These are phyloP conservation scores for Calyptomena viridis DNA, from an alignment of 2,113 vertebrate species.

Conservation along the genomic window DNA sequence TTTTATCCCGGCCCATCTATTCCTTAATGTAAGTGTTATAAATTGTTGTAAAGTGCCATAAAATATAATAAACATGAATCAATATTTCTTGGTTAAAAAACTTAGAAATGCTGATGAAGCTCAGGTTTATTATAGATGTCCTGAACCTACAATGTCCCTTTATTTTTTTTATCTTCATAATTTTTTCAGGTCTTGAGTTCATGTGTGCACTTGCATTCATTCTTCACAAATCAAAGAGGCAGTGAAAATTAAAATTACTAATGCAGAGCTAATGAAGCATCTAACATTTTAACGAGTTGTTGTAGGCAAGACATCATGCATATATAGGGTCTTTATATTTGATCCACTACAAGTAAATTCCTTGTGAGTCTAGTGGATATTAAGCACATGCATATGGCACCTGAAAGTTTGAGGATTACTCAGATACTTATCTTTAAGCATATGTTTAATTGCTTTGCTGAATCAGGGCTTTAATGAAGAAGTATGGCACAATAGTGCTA, in stretches of 20 bases:
- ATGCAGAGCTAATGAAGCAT: constrained; percentile 18
- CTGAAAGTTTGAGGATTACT: not conserved
- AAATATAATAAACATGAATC: constrained; percentile 81
- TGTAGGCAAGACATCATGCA: not conserved
- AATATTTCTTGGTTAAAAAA: constrained; percentile 81
- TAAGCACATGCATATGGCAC: not conserved
- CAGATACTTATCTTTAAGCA: constrained; percentile 12
- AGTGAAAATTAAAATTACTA: constrained; percentile 36
- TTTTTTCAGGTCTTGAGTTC: constrained; percentile 24
- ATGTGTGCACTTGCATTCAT: not conserved
- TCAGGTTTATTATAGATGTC: constrained; percentile 57
- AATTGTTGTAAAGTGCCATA: constrained; percentile 78
- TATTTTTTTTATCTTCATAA: constrained; percentile 32
- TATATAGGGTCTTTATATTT: not conserved
- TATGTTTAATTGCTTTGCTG: constrained; percentile 41
- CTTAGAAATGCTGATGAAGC: constrained; percentile 77
- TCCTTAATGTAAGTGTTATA: constrained; percentile 81
- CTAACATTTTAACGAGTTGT: not conserved
- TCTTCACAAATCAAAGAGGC: constrained; percentile 33
- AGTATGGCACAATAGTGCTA: not conserved
- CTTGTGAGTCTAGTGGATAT: not conserved
- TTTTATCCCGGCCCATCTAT: constrained; percentile 75
- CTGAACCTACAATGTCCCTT: constrained; percentile 52
- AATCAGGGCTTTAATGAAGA: constrained; percentile 53
- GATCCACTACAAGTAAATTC: not conserved